Base-by-base conservation (phyloP, 1,140 invertebrate genomes). In the Mamestra configurata region DNA sequence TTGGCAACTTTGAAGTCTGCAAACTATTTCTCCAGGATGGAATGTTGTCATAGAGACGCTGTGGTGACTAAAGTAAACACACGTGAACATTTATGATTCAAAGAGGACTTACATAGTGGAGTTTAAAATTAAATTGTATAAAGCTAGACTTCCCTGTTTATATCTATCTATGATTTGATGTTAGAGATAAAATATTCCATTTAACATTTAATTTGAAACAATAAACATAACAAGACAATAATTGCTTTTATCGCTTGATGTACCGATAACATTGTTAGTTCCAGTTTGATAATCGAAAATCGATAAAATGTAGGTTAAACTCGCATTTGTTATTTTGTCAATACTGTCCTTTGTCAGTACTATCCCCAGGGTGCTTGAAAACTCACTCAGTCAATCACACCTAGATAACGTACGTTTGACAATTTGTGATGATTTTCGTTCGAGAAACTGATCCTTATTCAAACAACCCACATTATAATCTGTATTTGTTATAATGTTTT, bases 21-120 rank as follows among this genome's bases (percentile, higher is more conserved):
- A 49, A 86, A 84, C 77, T 84, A 83, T 84, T 81, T 86, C 78
- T 70, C 27, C 27, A 57, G 66, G 73, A 76, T 22, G 79, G 77
- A 78, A 82, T 80, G 79, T 80, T 80, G 78, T 51, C 78, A 76
- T 46, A 77, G 49, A 84, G 66, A 46, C 55, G 57, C 37, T 73
- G 78, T 43, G 78, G 78, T 79, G 20, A 55, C 40, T 76, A 31
- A 64, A 64, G 57, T 76, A 64, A 76, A 76, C 73, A 76, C 57
- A 61, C 57, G 40, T 15, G 57, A 64, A 64, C 73, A 76, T 61
- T 61, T 64, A 76, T 64, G 73, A 76, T 64, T 76, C 40, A 64
- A 49, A 76, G 73, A 46, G 31, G 46, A 71, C 68, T 71, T 35
- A 71, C 11, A 35, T 18, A 35, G n/a, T 31, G 18, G 35, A 59